A percentile compares a stretch with the other conserved stretches of the same genome.
Conservation (phyloP, 2,888 invertebrate genomes). For the Pyrrhia umbra region DNA sequence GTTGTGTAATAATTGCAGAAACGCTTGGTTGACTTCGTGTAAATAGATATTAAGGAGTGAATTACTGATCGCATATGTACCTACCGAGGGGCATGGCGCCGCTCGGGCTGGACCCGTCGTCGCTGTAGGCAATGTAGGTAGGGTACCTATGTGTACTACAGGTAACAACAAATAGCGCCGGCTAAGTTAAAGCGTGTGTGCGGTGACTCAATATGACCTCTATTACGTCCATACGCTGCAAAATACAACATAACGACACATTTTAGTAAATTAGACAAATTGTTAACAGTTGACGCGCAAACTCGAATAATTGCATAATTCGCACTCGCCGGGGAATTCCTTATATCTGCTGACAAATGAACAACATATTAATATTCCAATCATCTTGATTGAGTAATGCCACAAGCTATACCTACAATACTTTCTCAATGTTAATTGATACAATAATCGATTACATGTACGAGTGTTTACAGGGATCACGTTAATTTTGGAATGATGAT, state of each 20-base stretch:
- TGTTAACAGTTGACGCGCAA: slow-evolving; percentile 9
- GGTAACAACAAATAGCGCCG: background rate
- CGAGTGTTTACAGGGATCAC: background rate
- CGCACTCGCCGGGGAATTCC: slow-evolving; percentile 46
- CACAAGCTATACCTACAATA: background rate
- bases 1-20: too few relatives aligned
- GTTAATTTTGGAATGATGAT: background rate
- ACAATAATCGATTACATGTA: background rate
- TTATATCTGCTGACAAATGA: slow-evolving; percentile 30
- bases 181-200: slow-evolving; percentile 5
- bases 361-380: slow-evolving; percentile 3
- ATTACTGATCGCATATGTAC: background rate
- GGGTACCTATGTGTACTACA: background rate
- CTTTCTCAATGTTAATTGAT: background rate
- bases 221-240: slow-evolving; percentile 3
- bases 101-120: slow-evolving; percentile 4
- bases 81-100: slow-evolving; percentile 14
- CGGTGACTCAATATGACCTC: slow-evolving; percentile 24
- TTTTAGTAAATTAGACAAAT: slow-evolving; percentile 34
- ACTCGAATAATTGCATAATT: slow-evolving; percentile 14
- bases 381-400: slow-evolving; percentile 16
- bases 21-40: too few relatives aligned
- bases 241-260: slow-evolving; percentile 24
- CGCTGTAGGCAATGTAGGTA: background rate
- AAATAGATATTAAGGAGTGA: background rate